phyloP scores from a whole-genome alignment of 2,113 vertebrate genomes.

The Aspidoscelis tigris region DNA sequence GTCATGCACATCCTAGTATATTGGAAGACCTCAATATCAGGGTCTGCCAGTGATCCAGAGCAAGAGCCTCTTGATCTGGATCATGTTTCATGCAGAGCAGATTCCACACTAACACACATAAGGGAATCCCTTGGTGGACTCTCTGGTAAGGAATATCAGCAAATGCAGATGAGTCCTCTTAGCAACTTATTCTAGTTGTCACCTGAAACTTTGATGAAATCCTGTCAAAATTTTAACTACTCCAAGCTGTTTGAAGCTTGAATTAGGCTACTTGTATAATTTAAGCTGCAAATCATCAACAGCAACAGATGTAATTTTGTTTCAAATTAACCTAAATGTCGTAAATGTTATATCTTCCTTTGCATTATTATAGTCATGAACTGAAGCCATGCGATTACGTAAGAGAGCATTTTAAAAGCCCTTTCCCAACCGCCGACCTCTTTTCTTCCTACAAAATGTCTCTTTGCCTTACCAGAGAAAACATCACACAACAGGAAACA shows the following conservation, averaged over 20 bases:
- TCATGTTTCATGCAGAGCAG: too few species aligned
- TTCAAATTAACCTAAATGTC: background rate
- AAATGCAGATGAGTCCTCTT: too few species aligned
- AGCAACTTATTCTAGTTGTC: background rate
- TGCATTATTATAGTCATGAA: background rate
- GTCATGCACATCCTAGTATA: too few species aligned
- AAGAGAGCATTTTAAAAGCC: background rate
- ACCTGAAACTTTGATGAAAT: background rate
- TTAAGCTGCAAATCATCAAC: background rate
- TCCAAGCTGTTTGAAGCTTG: background rate
- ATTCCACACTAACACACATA: too few species aligned
- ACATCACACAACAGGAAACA: conserved; percentile 37
- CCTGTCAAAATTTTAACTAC: too few species aligned
- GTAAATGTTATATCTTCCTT: background rate
- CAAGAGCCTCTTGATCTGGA: too few species aligned
- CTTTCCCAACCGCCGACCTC: conserved; percentile 5
- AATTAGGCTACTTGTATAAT: background rate
- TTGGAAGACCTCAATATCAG: too few species aligned
- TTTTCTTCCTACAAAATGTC: conserved; percentile 33
- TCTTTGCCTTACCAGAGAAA: conserved; percentile 30
- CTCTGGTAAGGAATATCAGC: too few species aligned
- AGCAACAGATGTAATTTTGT: background rate
- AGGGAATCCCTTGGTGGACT: too few species aligned
- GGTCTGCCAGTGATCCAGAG: too few species aligned
- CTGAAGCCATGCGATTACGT: background rate